Evolutionary conservation across 2,113 vertebrate genomes (phyloP), one percentile per base, ranked within the genome.

Genomic region (Poeciliopsis prolifica): DNA sequence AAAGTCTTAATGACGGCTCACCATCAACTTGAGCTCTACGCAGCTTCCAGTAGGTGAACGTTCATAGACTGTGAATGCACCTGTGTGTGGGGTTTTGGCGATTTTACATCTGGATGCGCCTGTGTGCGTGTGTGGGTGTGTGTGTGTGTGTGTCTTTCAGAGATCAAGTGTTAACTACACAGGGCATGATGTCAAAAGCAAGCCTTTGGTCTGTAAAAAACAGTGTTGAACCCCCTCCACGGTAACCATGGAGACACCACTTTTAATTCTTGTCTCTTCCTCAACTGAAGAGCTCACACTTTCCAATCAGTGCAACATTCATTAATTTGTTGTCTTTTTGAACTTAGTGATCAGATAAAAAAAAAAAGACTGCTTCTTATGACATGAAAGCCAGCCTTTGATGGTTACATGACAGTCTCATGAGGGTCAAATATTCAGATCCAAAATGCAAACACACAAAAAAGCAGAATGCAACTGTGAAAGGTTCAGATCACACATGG

Each of bases 141-240:
- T 48, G 65, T 40, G 37, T 69, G 73, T 83, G 80, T 51, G 69
- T 87, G 86, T 86, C 72, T 88, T 84, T 85, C 67, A 64, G 5
- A 86, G 88, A 91, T 89, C 83, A 89, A 84, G 85, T 88, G 91
- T 93, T 93, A 92, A 93, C 91, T 86, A 83, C 89, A 86, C 30
- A 81, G 88, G 89, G 81, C 88, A 87, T 8, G 14, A 62, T 84
- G 90, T 92, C 87, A 88, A 84, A 89, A 82, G 85, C 80, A 83
- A 84, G 88, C 86, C 82, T 89, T 87, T 80, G 79, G 80, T 79
- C 4, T 79, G 72, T 86, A 60, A 85, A 90, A 58, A 90, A 85
- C 72, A 84, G 78, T 73, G 80, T 71, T n/a, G 72, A 84, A 82
- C 84, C 77, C 79, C 70, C 62, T 86, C 78, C 66, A 81, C 79